Evolutionary conservation across 2,888 invertebrate species (phyloP).

Genomic region (Hypomecis atomaria): DNA sequence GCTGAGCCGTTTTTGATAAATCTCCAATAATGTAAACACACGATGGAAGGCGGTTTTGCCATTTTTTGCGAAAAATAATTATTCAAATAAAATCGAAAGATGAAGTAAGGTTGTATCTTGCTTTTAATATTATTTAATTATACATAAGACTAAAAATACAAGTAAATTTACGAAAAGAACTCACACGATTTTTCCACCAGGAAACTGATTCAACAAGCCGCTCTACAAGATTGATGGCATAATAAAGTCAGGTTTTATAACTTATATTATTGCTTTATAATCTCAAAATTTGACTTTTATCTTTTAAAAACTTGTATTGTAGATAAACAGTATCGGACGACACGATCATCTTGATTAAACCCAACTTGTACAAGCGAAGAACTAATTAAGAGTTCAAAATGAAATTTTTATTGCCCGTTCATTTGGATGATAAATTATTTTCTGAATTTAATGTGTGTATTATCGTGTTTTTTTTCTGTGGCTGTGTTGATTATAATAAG

Average conservation of each 20-base stretch:
- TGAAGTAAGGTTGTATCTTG: too few relatives aligned
- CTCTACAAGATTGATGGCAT: conserved; percentile 79
- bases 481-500: conserved; percentile 46
- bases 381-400: conserved; percentile 39
- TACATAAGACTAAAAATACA: too few relatives aligned
- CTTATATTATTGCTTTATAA: conserved; percentile 77
- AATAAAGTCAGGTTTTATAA: conserved; percentile 78
- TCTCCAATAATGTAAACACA: too few relatives aligned
- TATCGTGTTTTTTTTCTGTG: conserved; percentile 28
- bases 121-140: too few relatives aligned
- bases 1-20: too few relatives aligned
- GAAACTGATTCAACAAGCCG: conserved; percentile 58
- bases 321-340: conserved; percentile 74
- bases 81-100: too few relatives aligned
- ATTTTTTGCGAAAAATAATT: too few relatives aligned
- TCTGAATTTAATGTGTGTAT: conserved; percentile 19
- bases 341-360: conserved; percentile 76
- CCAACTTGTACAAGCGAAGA: conserved; percentile 52
- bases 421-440: conserved; percentile 23
- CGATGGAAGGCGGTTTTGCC: too few relatives aligned
- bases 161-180: conserved; percentile 55
- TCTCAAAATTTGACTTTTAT: conserved; percentile 80
- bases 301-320: conserved; percentile 75
- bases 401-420: conserved; percentile 13
- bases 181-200: conserved; percentile 60